A percentile compares a stretch with the other conserved stretches of the same genome.
phyloP scores from a whole-genome alignment of 2,113 vertebrate species.

The Hyla sarda region DNA sequence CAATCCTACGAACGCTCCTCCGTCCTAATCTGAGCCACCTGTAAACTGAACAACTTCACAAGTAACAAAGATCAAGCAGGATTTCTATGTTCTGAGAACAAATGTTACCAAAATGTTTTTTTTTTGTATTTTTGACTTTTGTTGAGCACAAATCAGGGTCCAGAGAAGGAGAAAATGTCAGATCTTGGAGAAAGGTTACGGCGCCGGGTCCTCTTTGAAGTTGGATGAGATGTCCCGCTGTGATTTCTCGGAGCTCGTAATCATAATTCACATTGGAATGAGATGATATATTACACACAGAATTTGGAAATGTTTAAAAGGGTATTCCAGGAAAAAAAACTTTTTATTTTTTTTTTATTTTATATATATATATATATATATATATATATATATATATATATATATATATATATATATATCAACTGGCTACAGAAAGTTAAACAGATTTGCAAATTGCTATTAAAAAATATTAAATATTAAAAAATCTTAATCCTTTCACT shows the following conservation, averaged over 20 bases:
- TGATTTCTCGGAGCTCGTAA: background rate
- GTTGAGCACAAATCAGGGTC: background rate
- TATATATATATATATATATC: too few relatives aligned
- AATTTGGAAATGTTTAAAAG: background rate
- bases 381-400: too few relatives aligned
- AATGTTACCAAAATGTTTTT: background rate
- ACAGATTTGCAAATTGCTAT: too few relatives aligned
- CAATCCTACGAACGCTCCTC: constrained; percentile 1
- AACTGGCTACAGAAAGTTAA: too few relatives aligned
- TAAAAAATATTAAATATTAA: too few relatives aligned
- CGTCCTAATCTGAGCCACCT: constrained; percentile 8
- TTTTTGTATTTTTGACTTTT: background rate
- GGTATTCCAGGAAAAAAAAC: too few relatives aligned
- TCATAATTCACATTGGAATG: background rate
- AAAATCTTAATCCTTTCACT: too few relatives aligned
- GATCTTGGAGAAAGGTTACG: background rate
- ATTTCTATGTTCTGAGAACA: background rate
- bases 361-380: too few relatives aligned
- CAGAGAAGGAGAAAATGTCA: background rate
- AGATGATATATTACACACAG: background rate
- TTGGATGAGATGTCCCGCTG: background rate
- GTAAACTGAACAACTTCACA: constrained; percentile 32
- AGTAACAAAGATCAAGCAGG: background rate
- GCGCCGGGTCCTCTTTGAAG: constrained; percentile 4
- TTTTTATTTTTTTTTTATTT: too few relatives aligned